Base-by-base conservation (phyloP, 2,888 invertebrate genomes). In the Pammene fasciana region DNA sequence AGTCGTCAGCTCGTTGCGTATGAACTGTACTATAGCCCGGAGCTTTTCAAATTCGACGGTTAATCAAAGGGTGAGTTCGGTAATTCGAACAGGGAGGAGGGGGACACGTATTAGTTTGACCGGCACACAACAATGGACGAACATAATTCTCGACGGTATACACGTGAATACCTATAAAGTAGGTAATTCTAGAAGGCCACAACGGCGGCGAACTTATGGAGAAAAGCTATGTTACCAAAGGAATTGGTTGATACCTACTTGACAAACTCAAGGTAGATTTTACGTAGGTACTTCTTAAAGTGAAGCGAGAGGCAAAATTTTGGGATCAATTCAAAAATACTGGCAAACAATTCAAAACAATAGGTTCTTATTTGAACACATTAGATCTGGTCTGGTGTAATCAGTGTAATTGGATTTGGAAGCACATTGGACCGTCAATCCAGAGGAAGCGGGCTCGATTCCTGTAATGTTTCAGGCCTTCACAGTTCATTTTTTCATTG, bases 1-100 rank as follows among this genome's bases (percentile, higher is more conserved):
- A 83, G 79, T 82, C 78, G 76, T 77, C 78, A 75, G 78, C 73
- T 76, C 73, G 72, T 72, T 78, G 76, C 72, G 75, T 71, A 72
- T 70, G 73, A 72, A 72, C 72, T 72, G 61, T 75, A 74, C 68
- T 70, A 68, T 59, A 57, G 54, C 43, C 52, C 62, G 68, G 71
- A 48, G 73, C 72, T 68, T 72, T 75, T 72, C 68, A 73, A 73
- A 71, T 68, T 71, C 66, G 70, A 72, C 64, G 68, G 72, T 71
- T 72, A 75, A 72, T 74, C 72, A 73, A 68, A 65, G 74, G 71
- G 67, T 57, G 72, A 65, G 65, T 72, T 72, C 56, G 67, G 70
- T 65, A 62, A 72, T 71, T 65, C 65, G 64, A 61, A 46, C 52
- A 41, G 52, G 56, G 59, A 56, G 61, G 56, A 48, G 48, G 26